Evolutionary conservation across 2,797 vertebrate species (phyloP).

Genomic region (Astyanax mexicanus): DNA sequence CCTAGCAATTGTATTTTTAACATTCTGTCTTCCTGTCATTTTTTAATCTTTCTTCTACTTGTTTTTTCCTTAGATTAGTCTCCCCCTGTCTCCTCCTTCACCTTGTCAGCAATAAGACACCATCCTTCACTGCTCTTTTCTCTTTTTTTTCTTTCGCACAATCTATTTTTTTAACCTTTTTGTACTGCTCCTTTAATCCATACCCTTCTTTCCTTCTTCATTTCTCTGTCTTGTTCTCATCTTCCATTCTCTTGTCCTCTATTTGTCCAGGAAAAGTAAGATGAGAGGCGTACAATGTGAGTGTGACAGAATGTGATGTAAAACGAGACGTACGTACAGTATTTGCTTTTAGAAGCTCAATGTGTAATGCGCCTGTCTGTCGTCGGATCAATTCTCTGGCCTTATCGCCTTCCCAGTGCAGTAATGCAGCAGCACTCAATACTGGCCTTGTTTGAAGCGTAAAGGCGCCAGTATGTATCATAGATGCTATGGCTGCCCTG

Average conservation of each 20-base stretch:
- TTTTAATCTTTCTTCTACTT: neutral
- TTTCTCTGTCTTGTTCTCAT: neutral
- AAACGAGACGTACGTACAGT: slow-evolving; percentile 2
- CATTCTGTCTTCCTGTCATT: neutral
- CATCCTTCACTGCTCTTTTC: neutral
- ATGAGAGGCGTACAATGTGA: neutral
- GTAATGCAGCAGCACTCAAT: slow-evolving; percentile 25
- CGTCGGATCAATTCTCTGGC: slow-evolving; percentile 25
- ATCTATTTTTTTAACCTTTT: neutral
- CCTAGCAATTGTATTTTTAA: too few species aligned
- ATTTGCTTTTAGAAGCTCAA: slow-evolving; percentile 11
- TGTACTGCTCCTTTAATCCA: neutral
- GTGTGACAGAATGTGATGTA: slow-evolving; percentile 14
- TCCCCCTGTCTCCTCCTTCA: neutral
- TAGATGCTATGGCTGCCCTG: slow-evolving; percentile 19
- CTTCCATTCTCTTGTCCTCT: neutral
- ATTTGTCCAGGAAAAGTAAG: neutral
- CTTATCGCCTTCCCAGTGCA: slow-evolving; percentile 12
- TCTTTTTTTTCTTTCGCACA: neutral
- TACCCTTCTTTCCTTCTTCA: neutral
- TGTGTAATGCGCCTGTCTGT: slow-evolving; percentile 24
- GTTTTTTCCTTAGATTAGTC: slow-evolving; percentile 4
- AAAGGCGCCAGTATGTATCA: slow-evolving; percentile 71
- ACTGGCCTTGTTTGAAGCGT: slow-evolving; percentile 60
- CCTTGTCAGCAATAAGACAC: neutral